Conservation (phyloP, 2,888 invertebrate genomes). For the Falcaria lacertinaria region DNA sequence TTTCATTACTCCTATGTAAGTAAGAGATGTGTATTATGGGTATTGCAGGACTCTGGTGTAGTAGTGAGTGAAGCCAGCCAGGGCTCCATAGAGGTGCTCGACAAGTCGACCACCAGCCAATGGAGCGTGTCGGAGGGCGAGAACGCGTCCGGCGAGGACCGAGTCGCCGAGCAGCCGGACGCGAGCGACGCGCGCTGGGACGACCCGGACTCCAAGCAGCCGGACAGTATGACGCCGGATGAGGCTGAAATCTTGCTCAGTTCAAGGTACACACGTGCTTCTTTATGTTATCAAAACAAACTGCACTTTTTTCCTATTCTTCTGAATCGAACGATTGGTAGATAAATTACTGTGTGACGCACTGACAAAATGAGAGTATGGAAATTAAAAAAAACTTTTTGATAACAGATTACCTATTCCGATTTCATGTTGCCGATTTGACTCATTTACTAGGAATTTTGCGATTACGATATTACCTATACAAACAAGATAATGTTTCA, state of each 20-base stretch:
- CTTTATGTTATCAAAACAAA: slow-evolving; percentile 1
- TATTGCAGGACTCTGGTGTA: slow-evolving; percentile 70
- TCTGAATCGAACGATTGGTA: no score
- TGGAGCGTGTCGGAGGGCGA: slow-evolving; percentile 76
- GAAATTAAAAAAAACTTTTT: no score
- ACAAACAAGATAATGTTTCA: background rate
- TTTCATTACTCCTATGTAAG: no score
- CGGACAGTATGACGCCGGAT: slow-evolving; percentile 86
- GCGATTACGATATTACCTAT: slow-evolving; percentile 1
- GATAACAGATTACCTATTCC: no score
- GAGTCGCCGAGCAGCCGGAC: slow-evolving; percentile 41
- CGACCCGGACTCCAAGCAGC: slow-evolving; percentile 58
- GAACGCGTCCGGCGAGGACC: slow-evolving; percentile 69
- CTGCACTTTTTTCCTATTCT: slow-evolving; percentile 3
- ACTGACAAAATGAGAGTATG: no score
- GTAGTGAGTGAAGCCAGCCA: slow-evolving; percentile 76
- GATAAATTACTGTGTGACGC: no score
- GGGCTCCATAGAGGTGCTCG: slow-evolving; percentile 78
- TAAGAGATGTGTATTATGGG: background rate
- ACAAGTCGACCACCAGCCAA: slow-evolving; percentile 78
- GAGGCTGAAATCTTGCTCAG: slow-evolving; percentile 93
- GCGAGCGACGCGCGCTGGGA: slow-evolving; percentile 36
- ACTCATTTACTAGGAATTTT: background rate
- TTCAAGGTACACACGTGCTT: slow-evolving; percentile 80
- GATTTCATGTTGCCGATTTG: no score